Evolutionary conservation across 1,140 invertebrate species (phyloP).

Genomic region (Drosophila athabasca): DNA sequence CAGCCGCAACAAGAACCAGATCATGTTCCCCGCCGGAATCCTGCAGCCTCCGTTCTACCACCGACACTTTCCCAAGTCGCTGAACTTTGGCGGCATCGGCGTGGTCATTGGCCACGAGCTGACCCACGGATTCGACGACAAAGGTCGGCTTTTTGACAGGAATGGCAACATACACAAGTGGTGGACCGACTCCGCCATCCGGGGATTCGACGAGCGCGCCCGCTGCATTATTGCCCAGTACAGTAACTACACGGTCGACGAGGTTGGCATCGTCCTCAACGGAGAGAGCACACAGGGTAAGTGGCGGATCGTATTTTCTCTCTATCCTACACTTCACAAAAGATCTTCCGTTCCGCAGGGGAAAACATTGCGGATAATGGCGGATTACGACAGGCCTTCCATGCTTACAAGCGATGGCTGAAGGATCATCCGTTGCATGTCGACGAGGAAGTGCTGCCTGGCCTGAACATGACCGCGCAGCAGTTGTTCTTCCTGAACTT

Average conservation of each 20-base stretch:
- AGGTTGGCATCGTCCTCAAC: constrained; percentile 85
- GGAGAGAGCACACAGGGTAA: constrained; percentile 85
- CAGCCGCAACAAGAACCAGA: constrained; percentile 97
- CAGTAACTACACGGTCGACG: constrained; percentile 86
- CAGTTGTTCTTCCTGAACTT: constrained; percentile 94
- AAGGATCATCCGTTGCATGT: constrained; percentile 55
- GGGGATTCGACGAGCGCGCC: constrained; percentile 88
- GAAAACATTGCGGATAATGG: constrained; percentile 97
- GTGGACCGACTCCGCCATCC: constrained; percentile 89
- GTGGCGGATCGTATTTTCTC: constrained; percentile 28
- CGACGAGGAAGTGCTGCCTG: constrained; percentile 87
- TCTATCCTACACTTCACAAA: background rate
- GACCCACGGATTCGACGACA: constrained; percentile 88
- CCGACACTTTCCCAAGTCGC: constrained; percentile 92
- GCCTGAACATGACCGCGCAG: constrained; percentile 88
- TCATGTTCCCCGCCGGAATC: constrained; percentile 97
- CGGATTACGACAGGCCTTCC: constrained; percentile 92
- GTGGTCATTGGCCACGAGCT: constrained; percentile 89
- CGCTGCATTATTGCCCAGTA: constrained; percentile 91
- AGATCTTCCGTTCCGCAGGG: constrained; percentile 72
- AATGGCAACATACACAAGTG: constrained; percentile 89
- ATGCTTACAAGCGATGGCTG: constrained; percentile 84
- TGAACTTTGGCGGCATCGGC: constrained; percentile 92
- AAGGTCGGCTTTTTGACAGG: constrained; percentile 88
- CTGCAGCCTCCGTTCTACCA: constrained; percentile 93